These are phyloP conservation scores for Nestor notabilis DNA, from an alignment of 2,113 vertebrate species.

Conservation along the genomic window DNA sequence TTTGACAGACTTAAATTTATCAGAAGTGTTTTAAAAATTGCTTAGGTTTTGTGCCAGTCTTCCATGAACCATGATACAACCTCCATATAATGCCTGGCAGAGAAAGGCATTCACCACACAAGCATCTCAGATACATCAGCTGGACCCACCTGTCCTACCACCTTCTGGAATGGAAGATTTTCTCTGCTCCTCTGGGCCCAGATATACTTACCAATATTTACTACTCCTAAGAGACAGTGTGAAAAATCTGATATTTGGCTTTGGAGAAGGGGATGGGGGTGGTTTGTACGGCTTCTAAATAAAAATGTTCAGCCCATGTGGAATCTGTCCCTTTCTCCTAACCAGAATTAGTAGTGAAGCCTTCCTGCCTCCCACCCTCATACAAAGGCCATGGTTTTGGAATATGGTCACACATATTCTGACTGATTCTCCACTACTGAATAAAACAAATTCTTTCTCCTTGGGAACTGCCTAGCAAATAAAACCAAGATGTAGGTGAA, in stretches of 20 bases:
- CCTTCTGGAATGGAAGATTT: background rate
- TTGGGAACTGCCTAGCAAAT: background rate
- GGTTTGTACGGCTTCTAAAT: background rate
- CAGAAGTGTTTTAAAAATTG: background rate
- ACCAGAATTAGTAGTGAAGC: background rate
- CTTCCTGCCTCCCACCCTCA: background rate
- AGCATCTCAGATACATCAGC: background rate
- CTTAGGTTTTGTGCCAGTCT: background rate
- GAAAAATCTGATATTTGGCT: background rate
- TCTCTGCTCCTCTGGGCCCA: background rate
- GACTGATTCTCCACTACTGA: background rate
- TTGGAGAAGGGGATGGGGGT: background rate
- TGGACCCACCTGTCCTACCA: background rate
- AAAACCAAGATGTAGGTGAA: background rate
- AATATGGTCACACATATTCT: background rate
- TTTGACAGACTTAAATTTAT: background rate
- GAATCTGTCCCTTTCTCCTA: background rate
- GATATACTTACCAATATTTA: background rate
- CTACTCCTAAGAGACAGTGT: background rate
- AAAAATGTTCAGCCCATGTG: background rate
- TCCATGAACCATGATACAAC: background rate
- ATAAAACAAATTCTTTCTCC: background rate
- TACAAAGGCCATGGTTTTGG: background rate
- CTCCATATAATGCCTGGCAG: background rate
- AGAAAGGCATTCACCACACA: background rate